phyloP scores from a whole-genome alignment of 2,113 vertebrate genomes.

The Nibea coibor region DNA sequence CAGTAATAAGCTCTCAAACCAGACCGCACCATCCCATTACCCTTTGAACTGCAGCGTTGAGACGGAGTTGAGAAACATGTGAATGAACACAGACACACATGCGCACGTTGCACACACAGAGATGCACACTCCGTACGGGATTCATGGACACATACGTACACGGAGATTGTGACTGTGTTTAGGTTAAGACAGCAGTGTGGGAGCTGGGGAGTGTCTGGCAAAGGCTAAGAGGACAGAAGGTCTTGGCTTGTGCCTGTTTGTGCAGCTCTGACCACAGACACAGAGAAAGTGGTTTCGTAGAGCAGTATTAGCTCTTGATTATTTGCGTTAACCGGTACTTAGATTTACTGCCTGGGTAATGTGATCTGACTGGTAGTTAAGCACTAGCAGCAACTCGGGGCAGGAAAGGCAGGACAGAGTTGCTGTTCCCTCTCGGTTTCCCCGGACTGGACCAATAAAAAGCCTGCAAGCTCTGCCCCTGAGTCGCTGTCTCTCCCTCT shows the following conservation, averaged over 20 bases:
- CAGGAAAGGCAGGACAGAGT: conserved; percentile 77
- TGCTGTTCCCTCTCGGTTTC: conserved; percentile 76
- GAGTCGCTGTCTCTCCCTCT: conserved; percentile 56
- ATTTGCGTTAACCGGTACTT: conserved; percentile 80
- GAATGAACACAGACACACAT: conserved; percentile 29
- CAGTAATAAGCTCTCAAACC: conserved; percentile 74
- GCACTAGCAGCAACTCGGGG: conserved; percentile 81
- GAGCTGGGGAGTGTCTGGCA: conserved; percentile 45
- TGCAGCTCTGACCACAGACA: conserved; percentile 76
- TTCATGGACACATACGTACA: conserved; percentile 24
- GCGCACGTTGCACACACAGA: conserved; percentile 5
- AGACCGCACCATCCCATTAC: conserved; percentile 61
- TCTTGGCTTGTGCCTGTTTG: conserved; percentile 66
- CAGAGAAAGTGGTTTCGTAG: conserved; percentile 76
- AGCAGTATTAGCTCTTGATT: conserved; percentile 80
- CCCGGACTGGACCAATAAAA: conserved; percentile 85
- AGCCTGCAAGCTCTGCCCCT: conserved; percentile 62
- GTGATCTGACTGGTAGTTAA: conserved; percentile 83
- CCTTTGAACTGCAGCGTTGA: conserved; percentile 59
- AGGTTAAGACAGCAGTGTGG: conserved; percentile 55
- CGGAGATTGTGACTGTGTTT: conserved; percentile 40
- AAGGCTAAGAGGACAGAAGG: conserved; percentile 50
- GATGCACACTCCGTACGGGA: conserved; percentile 6
- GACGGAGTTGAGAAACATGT: conserved; percentile 35
- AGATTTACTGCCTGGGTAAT: conserved; percentile 84